A percentile compares a stretch with the other conserved stretches of the same genome.
These are phyloP conservation scores for Tenebrio molitor DNA, from an alignment of 1,140 invertebrate genomes.

Conservation along the genomic window DNA sequence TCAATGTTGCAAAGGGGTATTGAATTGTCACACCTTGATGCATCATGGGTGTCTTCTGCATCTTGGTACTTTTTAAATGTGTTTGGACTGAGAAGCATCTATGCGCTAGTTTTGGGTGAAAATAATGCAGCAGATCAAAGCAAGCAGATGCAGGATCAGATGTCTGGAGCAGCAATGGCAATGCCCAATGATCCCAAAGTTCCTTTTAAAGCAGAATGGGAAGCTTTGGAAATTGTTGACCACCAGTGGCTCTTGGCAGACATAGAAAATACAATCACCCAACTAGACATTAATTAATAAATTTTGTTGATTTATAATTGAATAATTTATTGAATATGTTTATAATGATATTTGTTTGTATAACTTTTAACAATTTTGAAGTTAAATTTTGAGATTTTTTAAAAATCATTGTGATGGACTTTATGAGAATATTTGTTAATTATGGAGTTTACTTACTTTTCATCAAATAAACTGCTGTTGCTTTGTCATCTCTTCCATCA, in stretches of 20 bases:
- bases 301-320: neutral
- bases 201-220: slow-evolving; percentile 99
- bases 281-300: neutral
- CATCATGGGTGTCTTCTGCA: slow-evolving; percentile 99
- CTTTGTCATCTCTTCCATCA: neutral
- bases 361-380: too few species aligned
- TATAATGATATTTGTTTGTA: too few species aligned
- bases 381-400: neutral
- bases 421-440: neutral
- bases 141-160: slow-evolving; percentile 97
- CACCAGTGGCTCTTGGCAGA: slow-evolving; percentile 91
- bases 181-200: slow-evolving; percentile 98
- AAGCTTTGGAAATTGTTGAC: slow-evolving; percentile 96
- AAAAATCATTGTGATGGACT: too few species aligned
- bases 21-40: slow-evolving; percentile 94
- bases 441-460: slow-evolving; percentile 32
- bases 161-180: slow-evolving; percentile 96
- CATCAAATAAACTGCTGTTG: slow-evolving; percentile 32
- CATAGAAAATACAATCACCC: slow-evolving; percentile 71
- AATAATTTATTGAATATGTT: too few species aligned
- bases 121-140: slow-evolving; percentile 99
- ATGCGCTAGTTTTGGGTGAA: slow-evolving; percentile 97
- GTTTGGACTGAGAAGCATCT: slow-evolving; percentile 98
- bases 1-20: slow-evolving; percentile 99
- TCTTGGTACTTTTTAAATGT: slow-evolving; percentile 99